Percentiles rank a stretch among this genome's conserved stretches.
These are phyloP conservation scores for Mormoops blainvillei DNA, from an alignment of 2,113 vertebrate genomes.

Conservation along the genomic window DNA sequence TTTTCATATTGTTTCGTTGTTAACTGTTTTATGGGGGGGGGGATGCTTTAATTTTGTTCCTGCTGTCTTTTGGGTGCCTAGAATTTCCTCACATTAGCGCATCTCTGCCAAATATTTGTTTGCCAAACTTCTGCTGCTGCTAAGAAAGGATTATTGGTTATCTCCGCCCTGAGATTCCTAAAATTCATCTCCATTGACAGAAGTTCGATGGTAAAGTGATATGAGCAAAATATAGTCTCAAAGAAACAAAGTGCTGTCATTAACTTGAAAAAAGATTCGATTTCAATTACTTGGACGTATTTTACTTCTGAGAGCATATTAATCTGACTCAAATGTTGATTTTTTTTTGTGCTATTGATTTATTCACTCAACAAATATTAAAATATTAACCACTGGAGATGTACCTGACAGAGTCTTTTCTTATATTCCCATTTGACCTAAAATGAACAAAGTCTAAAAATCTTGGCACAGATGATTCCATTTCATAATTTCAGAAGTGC, in stretches of 20 bases:
- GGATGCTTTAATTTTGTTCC: background rate
- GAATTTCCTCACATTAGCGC: background rate
- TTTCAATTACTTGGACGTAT: background rate
- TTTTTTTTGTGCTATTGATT: constrained; percentile 29
- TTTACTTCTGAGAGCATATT: background rate
- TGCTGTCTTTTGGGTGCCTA: background rate
- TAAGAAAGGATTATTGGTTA: background rate
- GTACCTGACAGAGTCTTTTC: background rate
- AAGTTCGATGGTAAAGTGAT: background rate
- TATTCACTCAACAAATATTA: constrained; percentile 28
- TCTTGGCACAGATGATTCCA: background rate
- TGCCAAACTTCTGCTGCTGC: background rate
- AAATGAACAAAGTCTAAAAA: constrained; percentile 44
- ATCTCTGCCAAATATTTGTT: background rate
- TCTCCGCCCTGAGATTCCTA: background rate
- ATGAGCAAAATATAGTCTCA: background rate
- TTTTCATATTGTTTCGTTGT: background rate
- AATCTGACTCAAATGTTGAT: background rate
- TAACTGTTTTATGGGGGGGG: background rate
- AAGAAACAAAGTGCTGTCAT: background rate
- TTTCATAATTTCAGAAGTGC: constrained; percentile 7
- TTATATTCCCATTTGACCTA: background rate
- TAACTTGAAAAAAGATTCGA: background rate
- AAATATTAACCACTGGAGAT: background rate
- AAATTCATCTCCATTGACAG: background rate